phyloP scores from a whole-genome alignment of 2,113 vertebrate genomes.

The Sakesphorus luctuosus region DNA sequence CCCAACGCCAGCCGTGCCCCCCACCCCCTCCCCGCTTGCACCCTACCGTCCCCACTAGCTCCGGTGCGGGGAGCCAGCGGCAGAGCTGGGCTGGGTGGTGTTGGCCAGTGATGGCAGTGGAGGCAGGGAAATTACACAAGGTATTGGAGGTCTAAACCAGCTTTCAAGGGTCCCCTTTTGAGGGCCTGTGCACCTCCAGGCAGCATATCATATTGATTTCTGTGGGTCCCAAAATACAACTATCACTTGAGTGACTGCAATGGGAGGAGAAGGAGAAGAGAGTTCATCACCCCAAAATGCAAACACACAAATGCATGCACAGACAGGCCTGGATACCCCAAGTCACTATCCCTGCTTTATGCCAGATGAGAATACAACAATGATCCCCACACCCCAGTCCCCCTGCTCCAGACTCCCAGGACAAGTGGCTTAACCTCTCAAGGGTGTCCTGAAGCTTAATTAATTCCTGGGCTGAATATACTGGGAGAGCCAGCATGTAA shows the following conservation, averaged over 20 bases:
- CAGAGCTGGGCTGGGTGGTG: not conserved
- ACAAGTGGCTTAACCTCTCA: not conserved
- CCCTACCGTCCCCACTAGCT: not conserved
- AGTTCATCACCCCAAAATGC: not conserved
- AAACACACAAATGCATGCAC: rapidly evolving
- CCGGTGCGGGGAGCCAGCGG: not conserved
- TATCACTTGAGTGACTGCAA: not conserved
- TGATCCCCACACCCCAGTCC: rapidly evolving
- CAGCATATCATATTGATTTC: not conserved
- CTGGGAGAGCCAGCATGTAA: not conserved
- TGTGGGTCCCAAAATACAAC: not conserved
- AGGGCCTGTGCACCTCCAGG: not conserved
- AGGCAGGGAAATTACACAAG: not conserved
- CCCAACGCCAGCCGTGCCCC: constrained; percentile 20
- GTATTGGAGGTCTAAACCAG: not conserved
- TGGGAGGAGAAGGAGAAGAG: not conserved
- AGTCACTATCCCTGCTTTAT: not conserved
- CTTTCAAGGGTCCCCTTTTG: not conserved
- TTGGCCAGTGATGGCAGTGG: not conserved
- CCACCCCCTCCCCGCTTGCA: not conserved
- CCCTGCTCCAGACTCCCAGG: not conserved
- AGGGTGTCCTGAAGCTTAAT: not conserved
- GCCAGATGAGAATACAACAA: not conserved
- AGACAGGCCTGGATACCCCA: not conserved
- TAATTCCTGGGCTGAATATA: not conserved